Base-by-base conservation (phyloP, 2,113 vertebrate genomes). In the Datnioides undecimradiatus region DNA sequence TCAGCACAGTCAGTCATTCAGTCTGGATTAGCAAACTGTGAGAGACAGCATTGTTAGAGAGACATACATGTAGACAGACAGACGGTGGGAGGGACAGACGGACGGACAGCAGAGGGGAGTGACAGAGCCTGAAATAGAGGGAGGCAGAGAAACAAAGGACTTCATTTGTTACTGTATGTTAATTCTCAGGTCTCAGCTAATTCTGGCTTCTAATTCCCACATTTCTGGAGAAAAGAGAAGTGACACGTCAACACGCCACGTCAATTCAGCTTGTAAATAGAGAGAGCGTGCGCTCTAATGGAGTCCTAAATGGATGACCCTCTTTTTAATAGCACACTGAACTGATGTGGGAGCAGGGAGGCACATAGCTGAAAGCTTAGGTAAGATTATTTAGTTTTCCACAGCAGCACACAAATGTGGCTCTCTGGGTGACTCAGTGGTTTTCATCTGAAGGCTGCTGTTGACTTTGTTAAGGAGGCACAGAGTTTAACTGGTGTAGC, bases 1-100 rank as follows among this genome's bases (percentile, higher is more conserved):
- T 83, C 84, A 89, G 85, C 85, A 91, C 86, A 92, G 88, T 86
- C 82, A 79, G 85, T 90, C 87, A 83, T 91, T 93, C 81, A 88
- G 87, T 90, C 84, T 87, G 85, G 84, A 90, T 90, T 83, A 91
- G 87, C 70, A 81, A 79, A 79, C 74, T 80, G 81, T 89, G 79
- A 91, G 83, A 88, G 90, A 84, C 78, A n/a, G 78, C 85, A 86
- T 92, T 92, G 88, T 93, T 78, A 43, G 73, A 59, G 27, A 58
- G 70, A 69, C 29, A 46, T 31, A 21, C 58, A 60, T 38, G 11
- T 23, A 73, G 75, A 73, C 63, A 75, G 41, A 84, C 60, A 52
- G 64, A 40, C 59, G 84, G 73, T 71, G 14, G 36, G 70, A 66
- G n/a, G n/a, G n/a, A n/a, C n/a, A n/a, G 64, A 40, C 59, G 84